phyloP scores from a whole-genome alignment of 2,113 vertebrate genomes.

The Cricetomys ansorgei region DNA sequence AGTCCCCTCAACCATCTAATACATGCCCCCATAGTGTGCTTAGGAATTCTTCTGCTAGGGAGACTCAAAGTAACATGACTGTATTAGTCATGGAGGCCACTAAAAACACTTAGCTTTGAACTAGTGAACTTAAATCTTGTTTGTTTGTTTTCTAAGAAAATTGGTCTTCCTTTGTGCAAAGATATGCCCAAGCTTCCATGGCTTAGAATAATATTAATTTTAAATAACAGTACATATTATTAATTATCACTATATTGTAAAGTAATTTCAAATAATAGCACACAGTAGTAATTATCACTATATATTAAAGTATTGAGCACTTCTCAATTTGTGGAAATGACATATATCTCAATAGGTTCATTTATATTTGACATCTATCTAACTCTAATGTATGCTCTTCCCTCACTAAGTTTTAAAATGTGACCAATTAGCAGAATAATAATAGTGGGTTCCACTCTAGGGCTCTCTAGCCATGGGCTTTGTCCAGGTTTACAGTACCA shows the following conservation, averaged over 20 bases:
- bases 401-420: neutral
- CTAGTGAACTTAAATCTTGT: neutral
- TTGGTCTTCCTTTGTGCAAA: neutral
- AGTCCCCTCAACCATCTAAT: accelerated
- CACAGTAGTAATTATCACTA: neutral
- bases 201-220: neutral
- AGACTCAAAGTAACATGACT: neutral
- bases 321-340: neutral
- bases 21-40: neutral
- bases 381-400: no score
- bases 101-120: neutral
- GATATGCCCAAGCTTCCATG: neutral
- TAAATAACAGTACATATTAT: neutral
- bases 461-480: neutral
- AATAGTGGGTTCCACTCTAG: neutral
- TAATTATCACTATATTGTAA: constrained; percentile 8
- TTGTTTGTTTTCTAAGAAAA: neutral
- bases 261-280: neutral
- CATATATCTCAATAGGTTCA: neutral
- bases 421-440: neutral
- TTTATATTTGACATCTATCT: neutral
- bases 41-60: accelerated
- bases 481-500: neutral
- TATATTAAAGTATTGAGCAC: neutral
- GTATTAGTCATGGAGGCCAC: neutral